Conservation (phyloP, 2,797 vertebrate genomes). For the Microctenopoma steveboyesi region DNA sequence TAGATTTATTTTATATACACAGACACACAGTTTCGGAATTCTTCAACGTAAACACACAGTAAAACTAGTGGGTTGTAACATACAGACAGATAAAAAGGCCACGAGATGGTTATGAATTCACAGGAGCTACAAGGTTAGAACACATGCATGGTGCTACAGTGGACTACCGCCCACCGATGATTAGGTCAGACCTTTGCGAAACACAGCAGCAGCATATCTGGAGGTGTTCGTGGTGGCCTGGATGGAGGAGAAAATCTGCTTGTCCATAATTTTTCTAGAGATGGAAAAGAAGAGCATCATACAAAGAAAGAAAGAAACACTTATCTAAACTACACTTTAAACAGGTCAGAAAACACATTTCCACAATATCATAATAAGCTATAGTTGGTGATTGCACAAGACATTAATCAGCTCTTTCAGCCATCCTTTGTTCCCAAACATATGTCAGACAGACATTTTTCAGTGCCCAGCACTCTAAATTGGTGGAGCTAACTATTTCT, state of each 20-base stretch:
- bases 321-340: background rate
- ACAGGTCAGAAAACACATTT: too few species aligned
- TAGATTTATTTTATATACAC: background rate
- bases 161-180: background rate
- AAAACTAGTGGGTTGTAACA: background rate
- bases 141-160: background rate
- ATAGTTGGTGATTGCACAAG: too few species aligned
- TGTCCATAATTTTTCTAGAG: conserved; percentile 96
- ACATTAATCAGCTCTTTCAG: too few species aligned
- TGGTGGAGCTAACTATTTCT: too few species aligned
- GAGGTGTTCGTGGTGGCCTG: conserved; percentile 94
- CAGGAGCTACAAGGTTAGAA: too few species aligned
- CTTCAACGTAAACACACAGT: background rate
- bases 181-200: conserved; percentile 88
- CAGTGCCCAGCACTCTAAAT: too few species aligned
- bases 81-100: background rate
- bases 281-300: background rate
- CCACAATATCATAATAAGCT: too few species aligned
- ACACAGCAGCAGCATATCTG: conserved; percentile 94
- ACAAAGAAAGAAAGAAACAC: background rate
- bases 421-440: too few species aligned
- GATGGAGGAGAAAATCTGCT: conserved; percentile 94
- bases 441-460: too few species aligned
- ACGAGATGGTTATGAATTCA: too few species aligned
- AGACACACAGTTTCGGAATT: background rate